Percentiles rank a stretch among this genome's conserved stretches.
These are phyloP conservation scores for Microctenopoma lineatum DNA, from an alignment of 2,797 vertebrate genomes.

Conservation along the genomic window DNA sequence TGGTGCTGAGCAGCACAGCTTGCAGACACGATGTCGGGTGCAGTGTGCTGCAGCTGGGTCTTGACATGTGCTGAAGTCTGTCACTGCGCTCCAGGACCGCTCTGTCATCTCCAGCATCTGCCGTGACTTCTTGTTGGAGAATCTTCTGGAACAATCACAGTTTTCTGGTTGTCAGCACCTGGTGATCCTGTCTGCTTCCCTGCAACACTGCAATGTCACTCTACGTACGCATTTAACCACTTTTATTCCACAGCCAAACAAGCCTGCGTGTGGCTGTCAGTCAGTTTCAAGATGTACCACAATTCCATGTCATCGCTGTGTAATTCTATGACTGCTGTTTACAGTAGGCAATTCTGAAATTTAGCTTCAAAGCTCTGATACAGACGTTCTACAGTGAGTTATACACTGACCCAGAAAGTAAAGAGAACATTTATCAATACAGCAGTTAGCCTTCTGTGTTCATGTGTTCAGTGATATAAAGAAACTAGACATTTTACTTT, in stretches of 20 bases:
- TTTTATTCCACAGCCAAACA: background rate
- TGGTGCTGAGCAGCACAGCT: slow-evolving; percentile 50
- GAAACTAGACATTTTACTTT: slow-evolving; percentile 18
- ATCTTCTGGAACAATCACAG: slow-evolving; percentile 73
- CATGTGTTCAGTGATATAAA: slow-evolving; percentile 5
- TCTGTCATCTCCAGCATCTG: slow-evolving; percentile 76
- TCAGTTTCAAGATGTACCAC: background rate
- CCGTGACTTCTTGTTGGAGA: slow-evolving; percentile 66
- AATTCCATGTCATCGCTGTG: background rate
- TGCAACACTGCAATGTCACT: slow-evolving; percentile 33
- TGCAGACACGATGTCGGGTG: slow-evolving; percentile 46
- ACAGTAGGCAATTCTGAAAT: background rate
- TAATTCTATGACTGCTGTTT: background rate
- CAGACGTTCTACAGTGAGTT: slow-evolving; percentile 28
- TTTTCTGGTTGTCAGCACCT: slow-evolving; percentile 72
- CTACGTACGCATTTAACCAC: slow-evolving; percentile 4
- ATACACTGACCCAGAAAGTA: slow-evolving; percentile 47
- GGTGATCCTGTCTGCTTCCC: slow-evolving; percentile 66
- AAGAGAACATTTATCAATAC: slow-evolving; percentile 34
- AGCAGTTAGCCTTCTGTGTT: slow-evolving; percentile 22
- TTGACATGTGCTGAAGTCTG: slow-evolving; percentile 70
- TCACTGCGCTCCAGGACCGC: slow-evolving; percentile 54
- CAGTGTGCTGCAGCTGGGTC: slow-evolving; percentile 63
- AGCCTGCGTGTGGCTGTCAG: background rate
- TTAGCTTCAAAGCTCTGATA: slow-evolving; percentile 8